A percentile compares a stretch with the other conserved stretches of the same genome.
phyloP scores from a whole-genome alignment of 2,113 vertebrate genomes.

The Camelus bactrianus region DNA sequence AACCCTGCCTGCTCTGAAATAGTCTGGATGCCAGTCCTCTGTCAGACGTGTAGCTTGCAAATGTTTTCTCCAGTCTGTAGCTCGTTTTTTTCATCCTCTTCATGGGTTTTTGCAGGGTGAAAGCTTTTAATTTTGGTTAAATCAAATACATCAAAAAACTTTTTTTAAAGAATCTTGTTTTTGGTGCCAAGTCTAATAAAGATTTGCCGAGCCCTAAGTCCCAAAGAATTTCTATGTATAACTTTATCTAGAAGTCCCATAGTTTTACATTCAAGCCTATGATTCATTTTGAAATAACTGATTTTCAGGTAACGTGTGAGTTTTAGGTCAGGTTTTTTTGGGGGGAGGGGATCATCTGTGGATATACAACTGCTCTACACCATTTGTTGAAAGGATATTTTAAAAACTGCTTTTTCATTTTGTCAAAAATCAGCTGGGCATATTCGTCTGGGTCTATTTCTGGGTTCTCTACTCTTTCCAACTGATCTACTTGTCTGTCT shows the following conservation, averaged over 20 bases:
- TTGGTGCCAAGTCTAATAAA: neutral
- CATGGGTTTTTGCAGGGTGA: no score
- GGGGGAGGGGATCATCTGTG: neutral
- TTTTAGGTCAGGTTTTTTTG: neutral
- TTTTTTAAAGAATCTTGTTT: no score
- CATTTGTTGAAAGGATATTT: neutral
- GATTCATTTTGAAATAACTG: neutral
- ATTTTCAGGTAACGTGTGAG: neutral
- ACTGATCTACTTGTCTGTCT: neutral
- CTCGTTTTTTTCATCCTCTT: no score
- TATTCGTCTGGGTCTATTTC: neutral
- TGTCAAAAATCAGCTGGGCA: neutral
- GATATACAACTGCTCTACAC: no score
- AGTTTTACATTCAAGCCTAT: neutral
- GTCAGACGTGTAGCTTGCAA: no score
- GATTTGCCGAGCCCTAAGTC: neutral
- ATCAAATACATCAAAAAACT: no score
- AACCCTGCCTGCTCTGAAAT: conserved; percentile 60
- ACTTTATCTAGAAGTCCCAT: neutral
- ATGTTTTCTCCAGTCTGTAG: no score
- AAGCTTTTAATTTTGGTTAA: no score
- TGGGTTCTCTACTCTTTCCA: neutral
- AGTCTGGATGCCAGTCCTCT: no score
- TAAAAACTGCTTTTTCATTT: neutral
- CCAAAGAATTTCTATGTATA: neutral